Evolutionary conservation across 2,888 invertebrate species (phyloP).

Genomic region (Caenorhabditis drosophilae): DNA sequence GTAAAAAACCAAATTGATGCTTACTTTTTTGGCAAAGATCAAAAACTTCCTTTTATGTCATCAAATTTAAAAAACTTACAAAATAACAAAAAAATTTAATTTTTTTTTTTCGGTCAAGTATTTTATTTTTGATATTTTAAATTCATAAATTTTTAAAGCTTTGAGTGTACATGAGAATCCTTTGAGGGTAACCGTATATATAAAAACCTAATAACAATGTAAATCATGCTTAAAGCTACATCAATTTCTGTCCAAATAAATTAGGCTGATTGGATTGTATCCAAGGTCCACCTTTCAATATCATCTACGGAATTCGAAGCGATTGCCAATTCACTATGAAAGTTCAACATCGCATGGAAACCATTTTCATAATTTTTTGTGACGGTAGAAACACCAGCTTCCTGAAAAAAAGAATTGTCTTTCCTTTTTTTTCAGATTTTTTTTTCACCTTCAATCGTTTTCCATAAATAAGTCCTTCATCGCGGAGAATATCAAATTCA

Average conservation of each 20-base stretch:
- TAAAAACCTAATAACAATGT: neutral
- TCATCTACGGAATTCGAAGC: constrained; percentile 37
- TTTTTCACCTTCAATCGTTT: constrained; percentile 65
- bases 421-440: no score
- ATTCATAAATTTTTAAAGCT: no score
- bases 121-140: no score
- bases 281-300: constrained; percentile 38
- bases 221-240: neutral
- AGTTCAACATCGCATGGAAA: constrained; percentile 62
- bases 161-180: neutral
- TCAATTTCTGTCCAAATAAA: no score
- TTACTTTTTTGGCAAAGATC: no score
- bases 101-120: no score
- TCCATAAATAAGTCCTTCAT: constrained; percentile 70
- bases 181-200: constrained; percentile 7
- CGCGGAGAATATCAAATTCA: constrained; percentile 70
- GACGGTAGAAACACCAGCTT: constrained; percentile 61
- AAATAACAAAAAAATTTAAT: no score
- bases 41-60: no score
- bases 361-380: constrained; percentile 51
- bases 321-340: constrained; percentile 48
- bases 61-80: no score
- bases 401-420: no score
- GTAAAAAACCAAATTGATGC: no score
- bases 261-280: constrained; percentile 5